Conservation (phyloP, 2,113 vertebrate species). For the Heterochromis multidens region DNA sequence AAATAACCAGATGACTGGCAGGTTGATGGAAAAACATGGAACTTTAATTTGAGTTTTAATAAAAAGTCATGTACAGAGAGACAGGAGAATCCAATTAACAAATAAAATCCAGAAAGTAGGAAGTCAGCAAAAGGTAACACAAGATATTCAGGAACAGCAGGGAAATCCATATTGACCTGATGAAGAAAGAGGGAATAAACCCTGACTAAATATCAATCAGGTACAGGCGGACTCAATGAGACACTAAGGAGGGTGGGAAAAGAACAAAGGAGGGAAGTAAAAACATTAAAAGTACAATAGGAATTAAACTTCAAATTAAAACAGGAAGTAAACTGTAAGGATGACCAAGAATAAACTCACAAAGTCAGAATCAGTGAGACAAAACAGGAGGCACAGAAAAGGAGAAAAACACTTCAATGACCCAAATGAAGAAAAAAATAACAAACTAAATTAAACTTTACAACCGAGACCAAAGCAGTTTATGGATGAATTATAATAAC, state of each 20-base stretch:
- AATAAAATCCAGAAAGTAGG: not conserved
- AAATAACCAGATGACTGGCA: not conserved
- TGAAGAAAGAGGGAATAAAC: not conserved
- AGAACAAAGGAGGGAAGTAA: not conserved
- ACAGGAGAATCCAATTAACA: not conserved
- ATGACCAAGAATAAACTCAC: no score
- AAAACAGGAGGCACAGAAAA: not conserved
- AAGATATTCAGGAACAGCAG: fast-evolving
- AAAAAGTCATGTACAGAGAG: not conserved
- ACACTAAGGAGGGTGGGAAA: no score
- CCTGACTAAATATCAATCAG: not conserved
- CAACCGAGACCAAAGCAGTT: not conserved
- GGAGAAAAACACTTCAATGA: not conserved
- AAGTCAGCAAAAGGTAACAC: not conserved
- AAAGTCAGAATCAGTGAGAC: not conserved
- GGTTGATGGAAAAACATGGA: not conserved
- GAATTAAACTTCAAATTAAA: no score
- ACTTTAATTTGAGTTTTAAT: not conserved
- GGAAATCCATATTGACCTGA: not conserved
- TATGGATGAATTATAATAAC: not conserved
- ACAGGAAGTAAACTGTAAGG: not conserved
- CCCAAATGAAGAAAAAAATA: not conserved
- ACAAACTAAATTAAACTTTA: not conserved
- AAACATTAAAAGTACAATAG: no score
- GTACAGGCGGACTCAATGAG: not conserved